These are phyloP conservation scores for Luffia ferchaultella DNA, from an alignment of 2,888 invertebrate genomes.

Conservation along the genomic window DNA sequence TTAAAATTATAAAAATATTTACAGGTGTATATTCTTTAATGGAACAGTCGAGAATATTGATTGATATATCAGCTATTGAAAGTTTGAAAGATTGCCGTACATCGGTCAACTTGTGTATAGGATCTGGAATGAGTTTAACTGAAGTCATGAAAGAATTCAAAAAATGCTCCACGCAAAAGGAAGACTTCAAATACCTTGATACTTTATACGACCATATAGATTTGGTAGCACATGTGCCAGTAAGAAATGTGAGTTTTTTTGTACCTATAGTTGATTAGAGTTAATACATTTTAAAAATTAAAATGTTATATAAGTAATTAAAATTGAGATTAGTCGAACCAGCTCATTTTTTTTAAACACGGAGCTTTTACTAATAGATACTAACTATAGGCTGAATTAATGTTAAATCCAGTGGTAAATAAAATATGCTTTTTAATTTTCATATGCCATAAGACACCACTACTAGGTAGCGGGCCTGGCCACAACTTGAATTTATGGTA, in stretches of 20 bases:
- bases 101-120: conserved; percentile 56
- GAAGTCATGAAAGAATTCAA: conserved; percentile 58
- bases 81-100: conserved; percentile 43
- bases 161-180: conserved; percentile 33
- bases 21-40: conserved; percentile 53
- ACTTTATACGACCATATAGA: conserved; percentile 70
- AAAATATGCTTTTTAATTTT: too few relatives aligned
- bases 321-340: too few relatives aligned
- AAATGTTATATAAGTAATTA: too few relatives aligned
- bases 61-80: conserved; percentile 69
- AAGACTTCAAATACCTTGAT: conserved; percentile 66
- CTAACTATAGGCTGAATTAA: too few relatives aligned
- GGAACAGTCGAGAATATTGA: conserved; percentile 51
- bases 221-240: conserved; percentile 73
- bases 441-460: too few relatives aligned
- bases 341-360: too few relatives aligned
- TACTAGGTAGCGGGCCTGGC: too few relatives aligned
- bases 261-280: conserved; percentile 46
- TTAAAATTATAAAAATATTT: too few relatives aligned
- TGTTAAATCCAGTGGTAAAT: too few relatives aligned
- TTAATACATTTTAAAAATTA: too few relatives aligned
- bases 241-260: conserved; percentile 71
- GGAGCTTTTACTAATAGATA: too few relatives aligned
- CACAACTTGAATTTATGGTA: too few relatives aligned
- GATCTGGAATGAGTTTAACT: conserved; percentile 65